A percentile compares a stretch with the other conserved stretches of the same genome.
Conservation (phyloP, 2,113 vertebrate genomes). For the Leptodactylus fuscus region DNA sequence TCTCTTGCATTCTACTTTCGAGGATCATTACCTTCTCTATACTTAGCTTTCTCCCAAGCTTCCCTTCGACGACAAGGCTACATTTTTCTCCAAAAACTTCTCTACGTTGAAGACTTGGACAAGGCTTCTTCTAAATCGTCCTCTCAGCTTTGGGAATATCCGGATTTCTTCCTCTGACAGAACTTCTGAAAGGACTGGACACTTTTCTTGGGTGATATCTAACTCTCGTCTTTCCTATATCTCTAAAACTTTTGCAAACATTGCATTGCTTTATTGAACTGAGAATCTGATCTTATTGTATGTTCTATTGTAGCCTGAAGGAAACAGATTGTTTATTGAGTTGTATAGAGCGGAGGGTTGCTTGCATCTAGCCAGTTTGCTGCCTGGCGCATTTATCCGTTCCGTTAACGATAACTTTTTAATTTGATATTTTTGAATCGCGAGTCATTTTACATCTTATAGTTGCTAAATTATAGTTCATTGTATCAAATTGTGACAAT, state of each 20-base stretch:
- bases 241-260: neutral
- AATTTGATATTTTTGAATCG: neutral
- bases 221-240: neutral
- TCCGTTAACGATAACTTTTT: neutral
- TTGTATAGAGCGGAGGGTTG: constrained; percentile 1
- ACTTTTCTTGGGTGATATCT: constrained; percentile 47
- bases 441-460: neutral
- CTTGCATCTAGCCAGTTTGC: neutral
- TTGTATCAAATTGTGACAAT: neutral
- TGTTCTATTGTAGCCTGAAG: neutral
- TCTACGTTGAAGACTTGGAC: neutral
- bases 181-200: constrained; percentile 42
- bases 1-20: constrained; percentile 9
- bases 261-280: neutral
- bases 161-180: neutral
- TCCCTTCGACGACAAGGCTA: neutral
- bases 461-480: neutral
- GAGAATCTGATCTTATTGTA: neutral
- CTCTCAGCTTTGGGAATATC: neutral
- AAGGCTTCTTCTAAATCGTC: neutral
- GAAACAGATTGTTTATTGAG: neutral
- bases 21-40: neutral
- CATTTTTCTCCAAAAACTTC: neutral
- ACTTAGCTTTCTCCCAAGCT: neutral
- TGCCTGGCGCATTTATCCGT: neutral